Conservation (phyloP, 2,888 invertebrate species). For the Tachina fera region DNA sequence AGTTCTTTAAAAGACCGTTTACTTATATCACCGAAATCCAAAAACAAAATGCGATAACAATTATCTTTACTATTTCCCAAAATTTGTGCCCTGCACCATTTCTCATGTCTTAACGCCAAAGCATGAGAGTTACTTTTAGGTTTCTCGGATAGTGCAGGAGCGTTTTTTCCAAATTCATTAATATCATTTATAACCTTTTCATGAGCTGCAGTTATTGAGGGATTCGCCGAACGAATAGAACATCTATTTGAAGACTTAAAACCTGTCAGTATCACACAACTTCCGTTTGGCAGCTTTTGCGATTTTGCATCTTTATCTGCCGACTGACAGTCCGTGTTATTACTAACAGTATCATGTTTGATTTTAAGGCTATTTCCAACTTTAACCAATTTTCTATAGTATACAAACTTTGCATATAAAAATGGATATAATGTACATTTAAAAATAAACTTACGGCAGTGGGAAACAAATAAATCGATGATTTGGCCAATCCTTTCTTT, state of each 20-base stretch:
- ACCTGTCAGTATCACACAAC: constrained; percentile 55
- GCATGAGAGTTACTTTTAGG: constrained; percentile 38
- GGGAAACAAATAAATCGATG: constrained; percentile 76
- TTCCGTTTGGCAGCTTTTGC: constrained; percentile 30
- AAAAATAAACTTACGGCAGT: constrained; percentile 74
- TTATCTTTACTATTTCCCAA: constrained; percentile 6
- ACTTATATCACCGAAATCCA: constrained; percentile 43
- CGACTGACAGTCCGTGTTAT: neutral
- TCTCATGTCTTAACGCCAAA: constrained; percentile 20
- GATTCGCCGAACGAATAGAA: constrained; percentile 62
- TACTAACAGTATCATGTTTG: neutral
- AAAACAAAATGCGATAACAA: constrained; percentile 15
- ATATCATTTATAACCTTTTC: constrained; percentile 38
- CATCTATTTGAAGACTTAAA: constrained; percentile 66
- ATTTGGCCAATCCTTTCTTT: constrained; percentile 74
- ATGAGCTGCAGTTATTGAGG: constrained; percentile 27
- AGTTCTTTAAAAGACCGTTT: constrained; percentile 18
- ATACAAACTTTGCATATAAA: neutral
- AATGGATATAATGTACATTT: neutral
- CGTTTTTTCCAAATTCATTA: constrained; percentile 52
- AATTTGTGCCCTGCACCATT: constrained; percentile 63
- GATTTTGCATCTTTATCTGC: neutral
- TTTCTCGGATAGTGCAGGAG: neutral
- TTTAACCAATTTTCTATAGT: constrained; percentile 45
- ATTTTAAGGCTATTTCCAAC: neutral